A percentile compares a stretch with the other conserved stretches of the same genome.
phyloP scores from a whole-genome alignment of 2,888 invertebrate genomes.

The Synergus umbraculus region DNA sequence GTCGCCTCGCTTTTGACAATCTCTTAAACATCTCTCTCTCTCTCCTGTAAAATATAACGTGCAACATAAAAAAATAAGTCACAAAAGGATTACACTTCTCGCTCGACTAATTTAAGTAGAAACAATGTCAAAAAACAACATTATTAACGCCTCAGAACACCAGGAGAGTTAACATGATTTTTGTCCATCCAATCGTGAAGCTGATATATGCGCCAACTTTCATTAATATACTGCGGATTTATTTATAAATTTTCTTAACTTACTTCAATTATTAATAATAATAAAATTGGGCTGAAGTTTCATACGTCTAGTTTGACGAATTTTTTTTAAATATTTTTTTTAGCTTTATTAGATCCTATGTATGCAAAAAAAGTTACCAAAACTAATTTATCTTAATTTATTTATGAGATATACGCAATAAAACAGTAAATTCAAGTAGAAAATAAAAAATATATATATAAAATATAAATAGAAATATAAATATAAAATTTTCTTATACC shows the following conservation, averaged over 20 bases:
- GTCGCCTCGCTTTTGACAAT: conserved; percentile 83
- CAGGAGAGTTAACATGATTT: conserved; percentile 6
- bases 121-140: not conserved
- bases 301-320: too few relatives aligned
- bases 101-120: not conserved
- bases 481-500: too few relatives aligned
- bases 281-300: too few relatives aligned
- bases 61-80: conserved; percentile 1
- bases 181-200: not conserved
- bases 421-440: too few relatives aligned
- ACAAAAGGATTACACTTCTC: conserved; percentile 4
- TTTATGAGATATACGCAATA: too few relatives aligned
- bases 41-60: conserved; percentile 45
- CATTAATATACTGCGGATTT: not conserved
- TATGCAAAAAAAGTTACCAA: too few relatives aligned
- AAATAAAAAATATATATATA: too few relatives aligned
- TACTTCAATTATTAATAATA: not conserved
- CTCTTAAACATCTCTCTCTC: conserved; percentile 78
- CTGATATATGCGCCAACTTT: not conserved
- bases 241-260: not conserved
- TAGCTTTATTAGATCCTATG: too few relatives aligned
- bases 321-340: too few relatives aligned
- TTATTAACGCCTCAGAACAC: not conserved
- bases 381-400: too few relatives aligned
- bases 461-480: too few relatives aligned